A percentile compares a stretch with the other conserved stretches of the same genome.
Evolutionary conservation across 2,113 vertebrate genomes (phyloP).

Genomic region (Monarcha castaneiventris): DNA sequence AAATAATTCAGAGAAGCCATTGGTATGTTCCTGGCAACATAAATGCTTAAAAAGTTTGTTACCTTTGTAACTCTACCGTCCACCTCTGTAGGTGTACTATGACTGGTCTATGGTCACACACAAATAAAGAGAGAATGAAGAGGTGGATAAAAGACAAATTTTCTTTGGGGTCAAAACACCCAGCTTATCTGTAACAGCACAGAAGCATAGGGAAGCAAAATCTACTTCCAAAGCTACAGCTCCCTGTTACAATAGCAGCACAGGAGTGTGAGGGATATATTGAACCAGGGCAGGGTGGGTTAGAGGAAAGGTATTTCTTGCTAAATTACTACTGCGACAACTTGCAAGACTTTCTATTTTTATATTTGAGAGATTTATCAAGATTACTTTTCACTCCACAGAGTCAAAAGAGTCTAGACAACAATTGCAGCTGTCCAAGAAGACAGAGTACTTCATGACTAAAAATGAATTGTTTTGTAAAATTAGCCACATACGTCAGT

Average conservation of each 20-base stretch:
- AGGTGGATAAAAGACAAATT: background rate
- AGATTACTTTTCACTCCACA: background rate
- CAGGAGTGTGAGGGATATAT: background rate
- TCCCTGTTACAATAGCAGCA: background rate
- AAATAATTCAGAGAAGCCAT: background rate
- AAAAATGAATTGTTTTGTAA: background rate
- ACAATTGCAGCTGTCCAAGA: background rate
- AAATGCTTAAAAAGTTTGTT: background rate
- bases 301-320: background rate
- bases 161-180: background rate
- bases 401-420: background rate
- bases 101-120: background rate
- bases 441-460: background rate
- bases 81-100: background rate
- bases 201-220: background rate
- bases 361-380: background rate
- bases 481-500: background rate
- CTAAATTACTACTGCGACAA: background rate
- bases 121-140: background rate
- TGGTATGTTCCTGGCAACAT: background rate
- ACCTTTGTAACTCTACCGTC: background rate
- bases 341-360: background rate
- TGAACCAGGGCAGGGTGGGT: rapidly evolving
- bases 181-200: background rate
- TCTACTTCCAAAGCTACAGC: background rate